Percentiles rank a stretch among this genome's conserved stretches.
These are phyloP conservation scores for Plebejus anna DNA, from an alignment of 2,888 invertebrate genomes.

Conservation along the genomic window DNA sequence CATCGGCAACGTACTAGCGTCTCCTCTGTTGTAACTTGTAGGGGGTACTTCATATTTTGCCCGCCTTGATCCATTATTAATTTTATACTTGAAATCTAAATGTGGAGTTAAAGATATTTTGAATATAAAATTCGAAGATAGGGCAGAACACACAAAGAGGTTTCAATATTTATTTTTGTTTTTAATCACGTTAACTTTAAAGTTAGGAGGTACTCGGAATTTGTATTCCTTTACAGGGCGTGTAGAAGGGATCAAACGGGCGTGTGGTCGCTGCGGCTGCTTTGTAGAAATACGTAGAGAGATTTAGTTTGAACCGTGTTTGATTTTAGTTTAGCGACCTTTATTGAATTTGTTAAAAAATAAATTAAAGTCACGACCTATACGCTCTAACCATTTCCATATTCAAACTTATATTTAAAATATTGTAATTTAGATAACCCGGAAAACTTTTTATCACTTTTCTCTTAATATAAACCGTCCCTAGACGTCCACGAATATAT, in stretches of 20 bases:
- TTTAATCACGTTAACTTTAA: background rate
- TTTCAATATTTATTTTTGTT: background rate
- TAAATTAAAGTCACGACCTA: background rate
- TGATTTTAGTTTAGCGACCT: background rate
- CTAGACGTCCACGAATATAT: too few relatives aligned
- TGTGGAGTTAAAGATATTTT: background rate
- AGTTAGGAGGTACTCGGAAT: background rate
- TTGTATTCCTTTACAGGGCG: background rate
- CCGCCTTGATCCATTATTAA: too few relatives aligned
- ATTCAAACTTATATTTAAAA: too few relatives aligned
- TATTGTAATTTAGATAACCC: too few relatives aligned
- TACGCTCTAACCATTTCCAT: too few relatives aligned
- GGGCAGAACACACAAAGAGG: background rate
- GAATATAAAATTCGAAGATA: background rate
- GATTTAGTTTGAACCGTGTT: background rate
- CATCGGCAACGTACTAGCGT: background rate
- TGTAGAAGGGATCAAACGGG: constrained; percentile 4
- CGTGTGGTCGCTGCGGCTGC: background rate
- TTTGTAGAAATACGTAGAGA: background rate
- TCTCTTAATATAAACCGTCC: too few relatives aligned
- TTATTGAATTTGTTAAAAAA: background rate
- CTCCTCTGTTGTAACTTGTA: background rate
- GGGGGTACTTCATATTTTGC: background rate
- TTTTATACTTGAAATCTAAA: background rate
- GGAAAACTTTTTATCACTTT: too few relatives aligned